Conservation (phyloP, 2,113 vertebrate genomes). For the Clarias macrocephalus region DNA sequence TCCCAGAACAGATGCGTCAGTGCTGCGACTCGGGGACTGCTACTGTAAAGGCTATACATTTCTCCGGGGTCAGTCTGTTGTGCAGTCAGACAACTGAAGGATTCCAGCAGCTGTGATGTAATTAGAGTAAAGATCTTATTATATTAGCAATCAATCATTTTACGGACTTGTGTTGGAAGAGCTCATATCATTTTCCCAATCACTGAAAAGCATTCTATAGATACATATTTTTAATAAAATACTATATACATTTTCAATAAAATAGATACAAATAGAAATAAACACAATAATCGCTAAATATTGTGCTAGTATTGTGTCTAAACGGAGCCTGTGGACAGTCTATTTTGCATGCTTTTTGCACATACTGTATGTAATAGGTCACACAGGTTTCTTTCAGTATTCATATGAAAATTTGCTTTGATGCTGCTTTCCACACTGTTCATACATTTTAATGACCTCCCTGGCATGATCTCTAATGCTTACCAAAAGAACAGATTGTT, state of each 20-base stretch:
- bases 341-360: not conserved
- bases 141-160: slow-evolving; percentile 13
- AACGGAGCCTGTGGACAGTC: not conserved
- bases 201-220: not conserved
- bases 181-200: not conserved
- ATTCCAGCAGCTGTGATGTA: slow-evolving; percentile 27
- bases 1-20: slow-evolving; percentile 71
- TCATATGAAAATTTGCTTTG: not conserved
- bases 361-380: not conserved
- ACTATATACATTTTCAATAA: no score
- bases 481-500: not conserved
- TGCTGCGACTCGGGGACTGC: slow-evolving; percentile 53
- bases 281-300: not conserved
- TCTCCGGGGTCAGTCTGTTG: slow-evolving; percentile 34
- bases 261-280: no score
- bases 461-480: no score
- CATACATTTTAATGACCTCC: not conserved
- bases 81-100: slow-evolving; percentile 31
- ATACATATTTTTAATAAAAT: no score
- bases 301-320: not conserved
- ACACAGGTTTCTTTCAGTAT: no score
- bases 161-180: not conserved
- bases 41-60: slow-evolving; percentile 51
- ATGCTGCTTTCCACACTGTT: not conserved
- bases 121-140: slow-evolving; percentile 5